Percentiles rank a stretch among this genome's conserved stretches.
Conservation (phyloP, 2,888 invertebrate species). For the Marasmarcha lunaedactyla region DNA sequence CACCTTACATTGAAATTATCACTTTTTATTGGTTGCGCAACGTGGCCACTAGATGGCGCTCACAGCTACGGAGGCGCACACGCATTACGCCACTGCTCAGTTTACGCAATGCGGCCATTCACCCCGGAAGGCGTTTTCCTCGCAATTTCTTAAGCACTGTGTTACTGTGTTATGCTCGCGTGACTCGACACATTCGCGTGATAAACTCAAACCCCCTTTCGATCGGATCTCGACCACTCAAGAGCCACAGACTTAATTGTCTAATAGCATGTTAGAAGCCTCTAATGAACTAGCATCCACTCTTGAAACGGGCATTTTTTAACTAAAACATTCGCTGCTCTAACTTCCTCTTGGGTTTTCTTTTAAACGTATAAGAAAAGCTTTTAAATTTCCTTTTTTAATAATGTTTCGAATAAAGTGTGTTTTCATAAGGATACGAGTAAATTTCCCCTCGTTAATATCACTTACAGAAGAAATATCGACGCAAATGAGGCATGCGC, state of each 20-base stretch:
- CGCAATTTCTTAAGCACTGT: constrained; percentile 62
- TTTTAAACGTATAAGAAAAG: not conserved
- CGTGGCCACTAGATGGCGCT: constrained; percentile 34
- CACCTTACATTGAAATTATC: no score
- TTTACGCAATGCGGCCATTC: constrained; percentile 67
- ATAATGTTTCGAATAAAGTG: no score
- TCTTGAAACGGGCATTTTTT: constrained; percentile 10
- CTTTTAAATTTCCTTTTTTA: no score
- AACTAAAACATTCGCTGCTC: not conserved
- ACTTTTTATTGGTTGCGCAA: constrained; percentile 9
- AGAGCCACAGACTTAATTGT: constrained; percentile 40
- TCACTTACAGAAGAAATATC: not conserved
- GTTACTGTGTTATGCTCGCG: constrained; percentile 60
- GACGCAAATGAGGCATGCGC: not conserved
- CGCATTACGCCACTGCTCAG: constrained; percentile 49
- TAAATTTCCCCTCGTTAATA: not conserved
- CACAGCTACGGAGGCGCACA: constrained; percentile 30
- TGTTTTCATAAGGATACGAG: not conserved
- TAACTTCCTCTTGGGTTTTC: not conserved
- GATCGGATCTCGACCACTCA: constrained; percentile 35
- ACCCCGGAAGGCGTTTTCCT: constrained; percentile 70
- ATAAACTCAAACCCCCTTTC: constrained; percentile 27
- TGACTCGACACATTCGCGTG: constrained; percentile 48
- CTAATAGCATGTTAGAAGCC: constrained; percentile 34
- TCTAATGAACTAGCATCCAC: constrained; percentile 24